phyloP scores from a whole-genome alignment of 2,113 vertebrate species.

The Calypte anna region DNA sequence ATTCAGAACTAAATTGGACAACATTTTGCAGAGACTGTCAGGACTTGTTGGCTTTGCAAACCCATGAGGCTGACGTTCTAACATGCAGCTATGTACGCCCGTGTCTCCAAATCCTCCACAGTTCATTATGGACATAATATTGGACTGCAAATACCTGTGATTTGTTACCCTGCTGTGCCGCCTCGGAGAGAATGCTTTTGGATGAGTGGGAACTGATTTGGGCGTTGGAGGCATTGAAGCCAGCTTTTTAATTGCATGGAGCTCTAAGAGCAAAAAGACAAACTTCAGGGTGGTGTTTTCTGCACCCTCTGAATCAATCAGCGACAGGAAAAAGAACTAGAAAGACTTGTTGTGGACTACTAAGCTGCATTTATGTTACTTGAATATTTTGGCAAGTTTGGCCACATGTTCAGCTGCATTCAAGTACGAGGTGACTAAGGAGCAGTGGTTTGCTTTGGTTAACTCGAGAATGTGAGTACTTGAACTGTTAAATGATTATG shows the following conservation, averaged over 20 bases:
- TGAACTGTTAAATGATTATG: constrained; percentile 29
- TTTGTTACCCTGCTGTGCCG: constrained; percentile 15
- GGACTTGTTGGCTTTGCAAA: constrained; percentile 61
- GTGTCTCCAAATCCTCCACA: constrained; percentile 31
- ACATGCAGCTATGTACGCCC: background rate
- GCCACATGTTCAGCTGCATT: constrained; percentile 19
- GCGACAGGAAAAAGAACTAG: constrained; percentile 41
- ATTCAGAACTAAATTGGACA: constrained; percentile 51
- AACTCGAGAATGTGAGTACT: constrained; percentile 59
- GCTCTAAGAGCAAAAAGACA: constrained; percentile 31
- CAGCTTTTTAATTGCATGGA: constrained; percentile 35
- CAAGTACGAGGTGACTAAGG: constrained; percentile 43
- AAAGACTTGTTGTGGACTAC: constrained; percentile 28
- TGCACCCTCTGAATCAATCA: constrained; percentile 35
- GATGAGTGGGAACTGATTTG: constrained; percentile 33
- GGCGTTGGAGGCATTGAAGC: constrained; percentile 44
- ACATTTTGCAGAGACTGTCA: constrained; percentile 36
- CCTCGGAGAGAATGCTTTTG: constrained; percentile 31
- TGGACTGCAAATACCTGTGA: constrained; percentile 27
- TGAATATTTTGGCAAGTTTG: constrained; percentile 20
- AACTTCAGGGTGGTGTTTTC: constrained; percentile 47
- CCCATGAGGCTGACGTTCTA: constrained; percentile 11
- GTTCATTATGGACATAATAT: constrained; percentile 43
- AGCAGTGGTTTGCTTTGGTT: constrained; percentile 26
- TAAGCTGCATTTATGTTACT: background rate